phyloP scores from a whole-genome alignment of 1,140 invertebrate genomes.

The roundworm (Caenorhabditis elegans) region WBcel235 BX284602.5:7481001-7481500 shows the following conservation, averaged over 20 bases:
- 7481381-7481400: conserved; percentile 84
- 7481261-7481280: conserved; percentile 78
- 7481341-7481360: background rate
- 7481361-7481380: conserved; percentile 57
- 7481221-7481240: conserved; percentile 82
- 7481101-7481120: conserved; percentile 60
- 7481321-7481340: conserved; percentile 20
- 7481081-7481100: conserved; percentile 60
- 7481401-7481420: conserved; percentile 87
- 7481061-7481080: conserved; percentile 51
- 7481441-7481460: conserved; percentile 93
- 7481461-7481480: conserved; percentile 86
- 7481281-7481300: conserved; percentile 81
- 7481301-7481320: conserved; percentile 82
- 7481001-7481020: background rate
- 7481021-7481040: too few species aligned
- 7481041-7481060: background rate
- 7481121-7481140: background rate
- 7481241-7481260: conserved; percentile 91
- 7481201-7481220: conserved; percentile 92
- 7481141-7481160: too few species aligned
- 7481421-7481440: conserved; percentile 75
- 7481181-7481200: conserved; percentile 77
- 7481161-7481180: background rate
- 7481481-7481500: conserved; percentile 76